Conservation (phyloP, 2,888 invertebrate species). For the Allacma fusca region DNA sequence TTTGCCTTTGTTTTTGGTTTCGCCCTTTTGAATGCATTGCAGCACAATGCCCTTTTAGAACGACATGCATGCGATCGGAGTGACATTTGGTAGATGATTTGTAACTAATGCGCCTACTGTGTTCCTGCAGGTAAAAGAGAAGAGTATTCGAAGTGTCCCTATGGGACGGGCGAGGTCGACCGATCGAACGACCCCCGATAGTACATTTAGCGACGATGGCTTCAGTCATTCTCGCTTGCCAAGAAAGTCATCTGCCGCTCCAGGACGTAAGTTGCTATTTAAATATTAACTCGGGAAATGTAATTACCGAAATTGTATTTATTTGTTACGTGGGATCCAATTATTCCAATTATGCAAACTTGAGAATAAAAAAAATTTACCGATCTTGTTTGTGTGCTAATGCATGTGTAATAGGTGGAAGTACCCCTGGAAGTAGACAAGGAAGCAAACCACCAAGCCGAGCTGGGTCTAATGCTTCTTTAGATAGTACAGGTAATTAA, state of each 20-base stretch:
- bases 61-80: too few species aligned
- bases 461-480: slow-evolving; percentile 88
- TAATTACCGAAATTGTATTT: too few species aligned
- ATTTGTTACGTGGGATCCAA: too few species aligned
- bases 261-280: slow-evolving; percentile 59
- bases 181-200: slow-evolving; percentile 79
- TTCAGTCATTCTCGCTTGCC: slow-evolving; percentile 72
- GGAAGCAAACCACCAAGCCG: slow-evolving; percentile 93
- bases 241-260: slow-evolving; percentile 56
- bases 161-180: slow-evolving; percentile 76
- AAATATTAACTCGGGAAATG: too few species aligned
- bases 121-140: slow-evolving; percentile 82
- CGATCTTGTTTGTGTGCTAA: slow-evolving; percentile 30
- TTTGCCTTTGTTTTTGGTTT: too few species aligned
- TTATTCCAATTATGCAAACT: too few species aligned
- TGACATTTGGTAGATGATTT: too few species aligned
- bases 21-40: too few species aligned
- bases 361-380: too few species aligned
- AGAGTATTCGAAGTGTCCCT: slow-evolving; percentile 88
- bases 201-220: slow-evolving; percentile 85
- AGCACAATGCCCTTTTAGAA: too few species aligned
- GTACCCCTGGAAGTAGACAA: slow-evolving; percentile 83
- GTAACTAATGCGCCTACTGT: too few species aligned
- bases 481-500: slow-evolving; percentile 82
- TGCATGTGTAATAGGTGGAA: slow-evolving; percentile 71